Evolutionary conservation across 2,797 vertebrate genomes (phyloP).

Genomic region (Alectoris magna): DNA sequence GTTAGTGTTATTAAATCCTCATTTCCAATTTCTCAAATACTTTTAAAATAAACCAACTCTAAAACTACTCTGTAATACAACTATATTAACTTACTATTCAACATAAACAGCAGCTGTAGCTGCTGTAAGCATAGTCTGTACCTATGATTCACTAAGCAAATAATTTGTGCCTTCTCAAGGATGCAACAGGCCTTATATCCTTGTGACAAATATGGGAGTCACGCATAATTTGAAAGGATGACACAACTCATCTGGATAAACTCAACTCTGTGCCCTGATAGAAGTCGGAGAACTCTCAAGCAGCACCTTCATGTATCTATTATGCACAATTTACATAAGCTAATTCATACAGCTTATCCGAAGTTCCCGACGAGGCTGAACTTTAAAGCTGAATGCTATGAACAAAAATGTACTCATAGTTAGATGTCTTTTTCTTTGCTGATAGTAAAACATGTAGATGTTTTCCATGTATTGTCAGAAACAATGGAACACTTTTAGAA

Average conservation of each 20-base stretch:
- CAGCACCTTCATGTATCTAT: neutral
- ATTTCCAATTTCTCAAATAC: neutral
- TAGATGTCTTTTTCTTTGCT: neutral
- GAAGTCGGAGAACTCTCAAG: neutral
- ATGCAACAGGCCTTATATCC: neutral
- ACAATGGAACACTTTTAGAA: neutral
- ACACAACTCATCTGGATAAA: neutral
- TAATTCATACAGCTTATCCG: neutral
- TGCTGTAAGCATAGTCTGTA: neutral
- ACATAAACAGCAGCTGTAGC: neutral
- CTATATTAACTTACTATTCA: neutral
- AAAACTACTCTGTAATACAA: neutral
- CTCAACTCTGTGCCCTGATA: neutral
- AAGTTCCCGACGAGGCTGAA: neutral
- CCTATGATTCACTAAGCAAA: constrained; percentile 9
- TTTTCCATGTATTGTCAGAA: no score
- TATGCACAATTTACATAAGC: neutral
- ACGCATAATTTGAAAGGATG: neutral
- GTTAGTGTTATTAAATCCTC: neutral
- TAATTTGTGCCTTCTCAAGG: neutral
- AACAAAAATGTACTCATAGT: neutral
- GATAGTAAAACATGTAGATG: neutral
- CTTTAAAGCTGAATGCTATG: neutral
- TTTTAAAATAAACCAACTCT: neutral
- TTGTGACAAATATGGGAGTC: neutral